Percentiles rank a stretch among this genome's conserved stretches.
phyloP scores from a whole-genome alignment of 2,888 invertebrate genomes.

The Cacoxenus indagator region DNA sequence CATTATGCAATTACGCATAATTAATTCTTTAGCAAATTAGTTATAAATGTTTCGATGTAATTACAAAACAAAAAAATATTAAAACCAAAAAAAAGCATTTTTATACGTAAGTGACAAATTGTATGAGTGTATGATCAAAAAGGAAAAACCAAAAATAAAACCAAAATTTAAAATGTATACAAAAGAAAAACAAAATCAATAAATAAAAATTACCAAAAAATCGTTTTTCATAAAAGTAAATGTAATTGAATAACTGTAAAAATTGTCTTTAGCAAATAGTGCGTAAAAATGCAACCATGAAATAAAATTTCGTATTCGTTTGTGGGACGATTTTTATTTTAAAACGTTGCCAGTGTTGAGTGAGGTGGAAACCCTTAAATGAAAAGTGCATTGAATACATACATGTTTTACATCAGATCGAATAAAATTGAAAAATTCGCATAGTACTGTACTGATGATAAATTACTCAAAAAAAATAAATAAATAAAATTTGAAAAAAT shows the following conservation, averaged over 20 bases:
- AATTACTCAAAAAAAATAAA: background rate
- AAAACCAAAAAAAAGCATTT: background rate
- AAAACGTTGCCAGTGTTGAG: background rate
- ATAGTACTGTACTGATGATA: background rate
- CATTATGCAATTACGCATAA: conserved; percentile 41
- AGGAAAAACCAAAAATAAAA: background rate
- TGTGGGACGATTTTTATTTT: background rate
- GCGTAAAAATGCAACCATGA: background rate
- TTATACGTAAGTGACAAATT: conserved; percentile 24
- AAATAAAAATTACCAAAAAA: conserved; percentile 11
- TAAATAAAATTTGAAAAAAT: background rate
- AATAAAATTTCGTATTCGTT: background rate
- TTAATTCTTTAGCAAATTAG: conserved; percentile 44
- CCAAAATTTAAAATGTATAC: background rate
- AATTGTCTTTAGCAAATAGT: conserved; percentile 1
- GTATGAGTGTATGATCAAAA: conserved; percentile 19
- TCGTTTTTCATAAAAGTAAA: background rate
- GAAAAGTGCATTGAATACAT: background rate
- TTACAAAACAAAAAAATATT: conserved; percentile 40
- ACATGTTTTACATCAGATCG: background rate
- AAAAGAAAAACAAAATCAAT: background rate
- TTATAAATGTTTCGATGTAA: conserved; percentile 63
- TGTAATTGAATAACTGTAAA: conserved; percentile 17
- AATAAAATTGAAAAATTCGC: conserved; percentile 3
- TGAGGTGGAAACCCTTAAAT: background rate